Percentiles rank a stretch among this genome's conserved stretches.
Conservation (phyloP, 2,113 vertebrate species). For the Ellobius talpinus region DNA sequence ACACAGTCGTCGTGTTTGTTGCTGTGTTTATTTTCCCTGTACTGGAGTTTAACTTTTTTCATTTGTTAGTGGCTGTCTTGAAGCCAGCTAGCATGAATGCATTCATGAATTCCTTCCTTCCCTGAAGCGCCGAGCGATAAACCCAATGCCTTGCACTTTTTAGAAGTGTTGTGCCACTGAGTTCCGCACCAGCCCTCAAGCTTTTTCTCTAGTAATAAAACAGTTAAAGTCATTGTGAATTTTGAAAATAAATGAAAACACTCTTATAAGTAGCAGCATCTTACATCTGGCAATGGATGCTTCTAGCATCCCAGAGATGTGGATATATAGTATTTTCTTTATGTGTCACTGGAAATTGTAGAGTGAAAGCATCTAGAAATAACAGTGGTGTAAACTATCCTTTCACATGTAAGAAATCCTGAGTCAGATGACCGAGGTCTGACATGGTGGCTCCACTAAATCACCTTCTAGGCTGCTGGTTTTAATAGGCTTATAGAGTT, state of each 20-base stretch:
- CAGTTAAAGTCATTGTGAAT: slow-evolving; percentile 38
- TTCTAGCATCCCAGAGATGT: neutral
- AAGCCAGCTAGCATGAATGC: neutral
- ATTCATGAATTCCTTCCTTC: neutral
- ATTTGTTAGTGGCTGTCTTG: slow-evolving; percentile 9
- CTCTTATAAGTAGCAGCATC: neutral
- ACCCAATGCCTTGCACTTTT: neutral
- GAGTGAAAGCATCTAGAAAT: neutral
- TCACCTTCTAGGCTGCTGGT: neutral
- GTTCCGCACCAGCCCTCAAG: neutral
- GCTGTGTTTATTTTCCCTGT: slow-evolving; percentile 7
- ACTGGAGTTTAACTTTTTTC: neutral
- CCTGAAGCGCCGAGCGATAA: neutral
- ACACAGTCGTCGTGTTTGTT: neutral
- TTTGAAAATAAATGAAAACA: slow-evolving; percentile 29
- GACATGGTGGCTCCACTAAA: neutral
- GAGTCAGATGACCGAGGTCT: neutral
- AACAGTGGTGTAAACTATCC: neutral
- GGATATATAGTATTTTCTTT: neutral
- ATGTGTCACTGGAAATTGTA: slow-evolving; percentile 19
- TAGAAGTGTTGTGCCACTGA: neutral
- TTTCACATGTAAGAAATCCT: neutral
- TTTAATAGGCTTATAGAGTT: neutral
- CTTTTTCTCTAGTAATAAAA: slow-evolving; percentile 1
- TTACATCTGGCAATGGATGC: neutral